Evolutionary conservation across 2,888 invertebrate species (phyloP).

Genomic region (Tineola bisselliella): DNA sequence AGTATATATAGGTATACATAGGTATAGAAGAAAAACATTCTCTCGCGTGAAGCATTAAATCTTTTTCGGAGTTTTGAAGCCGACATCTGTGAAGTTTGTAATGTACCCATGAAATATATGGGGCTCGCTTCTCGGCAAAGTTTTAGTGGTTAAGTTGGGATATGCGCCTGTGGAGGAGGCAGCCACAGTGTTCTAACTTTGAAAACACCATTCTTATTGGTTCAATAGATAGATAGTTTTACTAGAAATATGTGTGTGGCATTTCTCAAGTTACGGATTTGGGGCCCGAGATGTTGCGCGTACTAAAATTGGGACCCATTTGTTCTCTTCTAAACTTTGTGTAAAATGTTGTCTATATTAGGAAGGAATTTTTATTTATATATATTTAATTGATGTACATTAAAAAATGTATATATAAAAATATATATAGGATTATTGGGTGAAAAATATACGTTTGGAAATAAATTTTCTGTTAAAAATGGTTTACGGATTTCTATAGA

Average conservation of each 20-base stretch:
- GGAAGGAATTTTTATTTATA: not conserved
- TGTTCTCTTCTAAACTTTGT: not conserved
- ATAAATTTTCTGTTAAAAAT: not conserved
- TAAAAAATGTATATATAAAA: too few relatives aligned
- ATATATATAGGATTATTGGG: too few relatives aligned
- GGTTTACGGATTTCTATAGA: not conserved
- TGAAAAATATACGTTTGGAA: too few relatives aligned
- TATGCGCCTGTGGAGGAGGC: constrained; percentile 2
- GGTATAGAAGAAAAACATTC: not conserved
- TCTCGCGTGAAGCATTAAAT: constrained; percentile 3
- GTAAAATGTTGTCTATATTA: not conserved
- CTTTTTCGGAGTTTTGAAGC: constrained; percentile 13
- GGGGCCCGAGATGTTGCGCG: not conserved
- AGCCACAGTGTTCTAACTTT: constrained; percentile 11
- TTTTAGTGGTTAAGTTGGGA: constrained; percentile 5
- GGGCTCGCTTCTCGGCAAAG: constrained; percentile 19
- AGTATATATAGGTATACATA: too few relatives aligned
- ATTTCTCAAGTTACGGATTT: not conserved
- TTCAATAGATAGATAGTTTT: constrained; percentile 16
- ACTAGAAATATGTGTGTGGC: constrained; percentile 14
- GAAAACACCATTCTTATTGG: constrained; percentile 25
- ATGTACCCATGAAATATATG: constrained; percentile 32
- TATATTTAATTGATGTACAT: too few relatives aligned
- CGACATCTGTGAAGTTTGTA: constrained; percentile 26
- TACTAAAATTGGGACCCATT: not conserved